phyloP scores from a whole-genome alignment of 2,113 vertebrate genomes.

The Tachysurus vachellii region DNA sequence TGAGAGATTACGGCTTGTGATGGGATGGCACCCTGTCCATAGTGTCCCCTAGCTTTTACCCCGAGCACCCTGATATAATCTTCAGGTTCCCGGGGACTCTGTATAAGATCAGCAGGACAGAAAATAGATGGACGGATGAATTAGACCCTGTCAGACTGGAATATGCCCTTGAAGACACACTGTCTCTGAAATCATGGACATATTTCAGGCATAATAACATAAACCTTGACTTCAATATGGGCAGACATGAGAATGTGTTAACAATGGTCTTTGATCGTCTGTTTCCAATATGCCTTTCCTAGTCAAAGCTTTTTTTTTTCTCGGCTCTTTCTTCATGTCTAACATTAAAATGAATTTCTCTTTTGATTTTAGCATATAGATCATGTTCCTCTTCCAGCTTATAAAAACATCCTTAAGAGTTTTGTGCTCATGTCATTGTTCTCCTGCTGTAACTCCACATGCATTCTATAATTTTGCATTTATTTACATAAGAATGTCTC shows the following conservation, averaged over 20 bases:
- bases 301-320: neutral
- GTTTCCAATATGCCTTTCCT: neutral
- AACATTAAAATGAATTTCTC: neutral
- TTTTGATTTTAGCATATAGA: neutral
- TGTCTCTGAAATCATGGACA: neutral
- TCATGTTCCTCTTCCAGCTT: neutral
- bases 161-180: neutral
- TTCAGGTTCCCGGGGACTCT: no score
- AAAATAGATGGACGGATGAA: no score
- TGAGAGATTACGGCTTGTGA: no score
- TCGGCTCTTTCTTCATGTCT: neutral
- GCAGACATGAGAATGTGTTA: neutral
- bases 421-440: neutral
- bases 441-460: neutral
- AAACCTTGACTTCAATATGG: neutral
- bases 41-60: no score
- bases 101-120: no score
- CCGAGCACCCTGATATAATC: no score
- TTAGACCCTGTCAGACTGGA: neutral
- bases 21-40: no score
- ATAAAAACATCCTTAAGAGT: neutral
- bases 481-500: neutral
- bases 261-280: neutral
- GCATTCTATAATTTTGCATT: conserved; percentile 1
- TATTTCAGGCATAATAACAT: neutral